A percentile compares a stretch with the other conserved stretches of the same genome.
phyloP scores from a whole-genome alignment of 2,113 vertebrate genomes.

The Podocnemis expansa region DNA sequence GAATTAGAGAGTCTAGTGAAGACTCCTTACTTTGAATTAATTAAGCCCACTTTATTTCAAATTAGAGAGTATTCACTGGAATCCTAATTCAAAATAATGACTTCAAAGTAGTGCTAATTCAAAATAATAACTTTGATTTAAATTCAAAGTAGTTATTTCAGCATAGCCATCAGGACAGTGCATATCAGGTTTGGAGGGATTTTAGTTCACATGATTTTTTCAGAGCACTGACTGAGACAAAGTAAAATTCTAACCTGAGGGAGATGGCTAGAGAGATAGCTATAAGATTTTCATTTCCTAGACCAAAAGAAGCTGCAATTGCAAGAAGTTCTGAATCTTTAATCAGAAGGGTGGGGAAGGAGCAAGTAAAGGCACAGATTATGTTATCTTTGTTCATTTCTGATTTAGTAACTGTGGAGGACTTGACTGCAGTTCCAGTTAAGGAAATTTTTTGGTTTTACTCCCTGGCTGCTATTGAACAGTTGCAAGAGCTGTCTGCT shows the following conservation, averaged over 20 bases:
- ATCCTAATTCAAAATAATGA: no score
- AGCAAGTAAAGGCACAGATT: not conserved
- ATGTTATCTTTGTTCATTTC: not conserved
- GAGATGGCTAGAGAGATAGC: not conserved
- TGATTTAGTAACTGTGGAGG: not conserved
- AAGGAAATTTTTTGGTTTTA: not conserved
- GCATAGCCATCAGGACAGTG: no score
- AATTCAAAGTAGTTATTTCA: no score
- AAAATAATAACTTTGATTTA: no score
- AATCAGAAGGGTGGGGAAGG: not conserved
- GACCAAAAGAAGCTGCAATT: not conserved
- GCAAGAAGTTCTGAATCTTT: not conserved
- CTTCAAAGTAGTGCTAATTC: no score
- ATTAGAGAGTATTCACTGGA: no score
- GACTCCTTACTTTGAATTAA: no score
- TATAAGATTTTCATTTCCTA: not conserved
- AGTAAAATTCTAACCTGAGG: not conserved
- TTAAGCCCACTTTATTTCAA: no score
- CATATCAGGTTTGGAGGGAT: not conserved
- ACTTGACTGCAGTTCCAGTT: not conserved
- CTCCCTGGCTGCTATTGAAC: not conserved
- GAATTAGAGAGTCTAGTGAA: no score
- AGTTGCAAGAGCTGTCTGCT: not conserved
- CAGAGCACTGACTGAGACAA: not conserved
- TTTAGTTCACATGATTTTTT: not conserved